Base-by-base conservation (phyloP, 1,140 invertebrate species). In the Diachasmimorpha longicaudata region DNA sequence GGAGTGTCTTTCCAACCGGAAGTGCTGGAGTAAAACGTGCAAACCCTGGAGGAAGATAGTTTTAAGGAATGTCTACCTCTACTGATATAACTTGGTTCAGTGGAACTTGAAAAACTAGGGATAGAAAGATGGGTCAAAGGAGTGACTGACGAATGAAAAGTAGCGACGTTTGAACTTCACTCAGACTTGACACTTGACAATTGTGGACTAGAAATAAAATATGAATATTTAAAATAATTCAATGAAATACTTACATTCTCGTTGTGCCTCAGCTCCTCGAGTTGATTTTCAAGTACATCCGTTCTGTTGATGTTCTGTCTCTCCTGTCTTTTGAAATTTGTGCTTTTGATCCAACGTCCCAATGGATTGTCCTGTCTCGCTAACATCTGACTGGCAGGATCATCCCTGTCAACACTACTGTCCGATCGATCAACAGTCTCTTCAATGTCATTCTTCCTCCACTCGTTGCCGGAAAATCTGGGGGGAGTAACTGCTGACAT, bases 361-460 rank as follows among this genome's bases (percentile, higher is more conserved):
- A 82, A 14, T 79, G 79, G 37, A 66, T 76, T 37, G 79, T 79
- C 0, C 66, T 63, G 44, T 52, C 77, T 58, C 77, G 77, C 44
- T 63, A 75, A 75, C 23, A 84, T 46, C 25, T 85, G 83, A 66
- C 72, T 81, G 23, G 76, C 70, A 0, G 81, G 80, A 76, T 83
- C 80, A 77, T 84, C 80, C 0, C 75, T 69, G 72, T 85, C 81
- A 23, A 81, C 58, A 71, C 4, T 78, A 42, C 10, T 37, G 10
- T 16, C 71, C 68, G 5, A 71, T 67, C 66, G 13, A 44, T 72
- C 55, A 39, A 10, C 48, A 36, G 74, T 76, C 4, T 85, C 82
- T 19, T 84, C 82, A 52, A 84, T 82, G 8, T 86, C 86, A 72
- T 85, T 85, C 42, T 87, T 88, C 25, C 82, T 80, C 87, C 86